A percentile compares a stretch with the other conserved stretches of the same genome.
Evolutionary conservation across 2,113 vertebrate genomes (phyloP).

Genomic region (Promerops cafer): DNA sequence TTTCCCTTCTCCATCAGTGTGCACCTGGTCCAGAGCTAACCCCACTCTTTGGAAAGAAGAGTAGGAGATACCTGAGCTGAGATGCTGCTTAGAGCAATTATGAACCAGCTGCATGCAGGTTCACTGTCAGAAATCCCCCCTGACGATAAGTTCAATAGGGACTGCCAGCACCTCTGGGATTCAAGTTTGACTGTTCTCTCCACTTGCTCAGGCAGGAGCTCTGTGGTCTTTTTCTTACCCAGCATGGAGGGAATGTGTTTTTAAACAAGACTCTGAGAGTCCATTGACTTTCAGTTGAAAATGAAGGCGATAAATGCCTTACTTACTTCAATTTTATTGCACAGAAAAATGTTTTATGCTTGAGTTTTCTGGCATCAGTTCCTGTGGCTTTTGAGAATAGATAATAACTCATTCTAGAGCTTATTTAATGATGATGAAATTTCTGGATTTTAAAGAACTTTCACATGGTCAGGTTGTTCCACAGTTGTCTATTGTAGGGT

Average conservation of each 20-base stretch:
- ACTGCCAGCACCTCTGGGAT: neutral
- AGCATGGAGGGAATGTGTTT: neutral
- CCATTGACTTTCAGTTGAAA: neutral
- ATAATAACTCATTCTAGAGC: neutral
- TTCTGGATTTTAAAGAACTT: neutral
- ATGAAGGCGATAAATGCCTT: conserved; percentile 18
- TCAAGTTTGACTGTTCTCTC: neutral
- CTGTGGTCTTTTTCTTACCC: neutral
- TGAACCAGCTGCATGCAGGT: neutral
- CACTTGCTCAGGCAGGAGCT: neutral
- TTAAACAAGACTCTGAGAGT: neutral
- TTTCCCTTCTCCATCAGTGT: neutral
- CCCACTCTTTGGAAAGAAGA: neutral
- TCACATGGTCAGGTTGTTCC: neutral
- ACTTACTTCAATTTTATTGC: neutral
- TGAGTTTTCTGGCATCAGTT: neutral
- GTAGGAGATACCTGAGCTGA: neutral
- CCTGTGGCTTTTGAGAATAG: neutral
- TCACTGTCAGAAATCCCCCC: neutral
- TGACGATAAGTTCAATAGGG: neutral
- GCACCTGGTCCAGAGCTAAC: neutral
- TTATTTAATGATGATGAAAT: conserved; percentile 7
- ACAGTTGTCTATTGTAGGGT: neutral
- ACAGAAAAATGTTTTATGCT: neutral
- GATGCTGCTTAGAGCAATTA: neutral